A percentile compares a stretch with the other conserved stretches of the same genome.
Conservation (phyloP, 2,888 invertebrate genomes). For the Drosophila greeni region DNA sequence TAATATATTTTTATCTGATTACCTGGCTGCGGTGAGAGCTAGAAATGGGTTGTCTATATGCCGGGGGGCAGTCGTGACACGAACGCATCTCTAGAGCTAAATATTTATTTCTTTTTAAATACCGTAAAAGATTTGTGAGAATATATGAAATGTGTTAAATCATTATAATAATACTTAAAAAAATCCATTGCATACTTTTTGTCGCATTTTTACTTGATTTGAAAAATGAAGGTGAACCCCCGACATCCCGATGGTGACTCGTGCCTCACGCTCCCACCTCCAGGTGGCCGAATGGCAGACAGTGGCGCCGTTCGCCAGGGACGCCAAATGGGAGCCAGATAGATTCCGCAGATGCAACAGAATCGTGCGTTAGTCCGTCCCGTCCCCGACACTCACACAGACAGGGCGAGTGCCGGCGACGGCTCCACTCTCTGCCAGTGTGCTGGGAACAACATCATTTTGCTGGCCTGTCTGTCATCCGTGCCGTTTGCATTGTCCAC, state of each 20-base stretch:
- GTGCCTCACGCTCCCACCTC: slow-evolving; percentile 19
- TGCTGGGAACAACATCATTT: slow-evolving; percentile 25
- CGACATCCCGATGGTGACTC: not conserved
- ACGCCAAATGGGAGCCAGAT: slow-evolving; percentile 25
- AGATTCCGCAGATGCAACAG: slow-evolving; percentile 26
- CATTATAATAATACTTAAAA: no score
- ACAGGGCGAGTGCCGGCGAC: slow-evolving; percentile 12
- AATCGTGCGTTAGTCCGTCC: slow-evolving; percentile 60
- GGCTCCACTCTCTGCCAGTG: slow-evolving; percentile 15
- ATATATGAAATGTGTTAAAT: no score
- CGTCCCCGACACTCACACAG: slow-evolving; percentile 24
- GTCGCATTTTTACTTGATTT: not conserved
- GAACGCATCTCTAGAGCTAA: slow-evolving; percentile 1
- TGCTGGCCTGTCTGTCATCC: slow-evolving; percentile 29
- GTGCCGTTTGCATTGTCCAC: slow-evolving; percentile 44
- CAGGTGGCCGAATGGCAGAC: slow-evolving; percentile 17
- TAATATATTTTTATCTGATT: slow-evolving; percentile 72
- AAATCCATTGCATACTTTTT: not conserved
- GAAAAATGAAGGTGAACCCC: not conserved
- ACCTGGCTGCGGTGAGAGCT: slow-evolving; percentile 45
- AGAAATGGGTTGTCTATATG: slow-evolving; percentile 7
- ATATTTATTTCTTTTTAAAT: not conserved
- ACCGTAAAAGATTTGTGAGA: no score
- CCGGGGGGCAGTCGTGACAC: slow-evolving; percentile 7
- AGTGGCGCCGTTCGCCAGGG: slow-evolving; percentile 43